phyloP scores from a whole-genome alignment of 1,140 invertebrate species.

The Tachypleus tridentatus region DNA sequence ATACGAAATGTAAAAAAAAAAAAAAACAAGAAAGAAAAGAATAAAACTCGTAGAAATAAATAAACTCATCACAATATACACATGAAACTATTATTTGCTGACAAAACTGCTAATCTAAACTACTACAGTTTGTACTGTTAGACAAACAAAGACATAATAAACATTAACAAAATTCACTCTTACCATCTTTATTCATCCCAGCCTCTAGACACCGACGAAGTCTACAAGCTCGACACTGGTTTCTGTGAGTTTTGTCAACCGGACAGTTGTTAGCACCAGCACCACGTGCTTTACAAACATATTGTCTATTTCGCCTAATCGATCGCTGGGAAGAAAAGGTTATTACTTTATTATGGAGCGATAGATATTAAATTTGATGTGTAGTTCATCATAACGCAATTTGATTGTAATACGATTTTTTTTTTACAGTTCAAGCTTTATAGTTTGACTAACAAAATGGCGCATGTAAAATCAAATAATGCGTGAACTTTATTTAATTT shows the following conservation, averaged over 20 bases:
- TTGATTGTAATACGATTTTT: background rate
- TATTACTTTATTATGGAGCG: background rate
- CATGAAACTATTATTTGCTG: too few relatives aligned
- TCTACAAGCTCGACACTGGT: constrained; percentile 46
- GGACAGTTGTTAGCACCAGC: constrained; percentile 57
- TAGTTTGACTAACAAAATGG: constrained; percentile 5
- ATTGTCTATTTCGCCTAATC: constrained; percentile 84
- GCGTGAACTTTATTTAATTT: background rate
- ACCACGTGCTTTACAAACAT: constrained; percentile 85
- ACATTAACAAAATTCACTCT: too few relatives aligned
- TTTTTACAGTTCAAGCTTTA: background rate
- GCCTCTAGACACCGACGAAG: constrained; percentile 42
- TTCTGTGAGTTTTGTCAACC: constrained; percentile 81
- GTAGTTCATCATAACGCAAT: background rate
- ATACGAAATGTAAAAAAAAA: too few relatives aligned
- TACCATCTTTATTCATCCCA: constrained; percentile 47
- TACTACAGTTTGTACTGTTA: too few relatives aligned
- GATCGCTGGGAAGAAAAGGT: constrained; percentile 52
- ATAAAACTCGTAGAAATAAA: too few relatives aligned
- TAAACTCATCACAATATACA: too few relatives aligned
- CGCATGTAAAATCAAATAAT: constrained; percentile 3
- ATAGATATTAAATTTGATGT: background rate
- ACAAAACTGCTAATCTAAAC: too few relatives aligned
- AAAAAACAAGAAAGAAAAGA: too few relatives aligned
- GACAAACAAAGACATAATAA: too few relatives aligned